Base-by-base conservation (phyloP, 2,113 vertebrate genomes). In the Mustela nigripes region DNA sequence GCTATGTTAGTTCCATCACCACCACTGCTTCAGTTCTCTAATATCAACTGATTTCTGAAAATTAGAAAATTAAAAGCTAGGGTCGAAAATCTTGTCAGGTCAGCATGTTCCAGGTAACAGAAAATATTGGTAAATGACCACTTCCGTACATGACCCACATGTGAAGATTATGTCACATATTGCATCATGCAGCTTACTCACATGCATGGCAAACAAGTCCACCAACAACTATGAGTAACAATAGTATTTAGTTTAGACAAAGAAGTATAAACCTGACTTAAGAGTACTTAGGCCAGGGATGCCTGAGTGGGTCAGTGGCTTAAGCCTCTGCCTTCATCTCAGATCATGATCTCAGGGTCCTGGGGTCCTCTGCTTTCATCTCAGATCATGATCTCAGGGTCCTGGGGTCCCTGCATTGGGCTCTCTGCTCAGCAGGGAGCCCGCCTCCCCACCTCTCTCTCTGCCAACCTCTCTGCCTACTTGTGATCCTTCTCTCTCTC, bases 191-290 rank as follows among this genome's bases (percentile, higher is more conserved):
- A 56, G 11, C 39, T 14, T 50, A 19, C 14, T 76, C 63, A 21
- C 15, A 42, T 0, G 0, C 19, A 28, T 26, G 11, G 33, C 31
- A 83, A 82, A 62, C 39, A 58, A 84, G 36, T 12, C 53, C 36
- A 80, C 50, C 15, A 36, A 6, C 4, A 73, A 33, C 22, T 74
- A 33, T n/a, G 62, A 97, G 50, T 39, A 31, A 36, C 19, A 42
- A 58, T 6, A 39, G 50, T 73, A 67, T 11, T 69, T 65, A 73
- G 14, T 39, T 95, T 91, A 45, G 39, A 95, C 45, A 96, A 90
- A 63, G 11, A 83, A 71, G 36, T 36, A n/a, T 69, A 94, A 60
- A 45, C 21, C 56, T 76, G 71, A 82, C n/a, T 71, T 48, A 65
- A 71, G 36, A 82, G 42, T 48, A 83, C n/a, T 62, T n/a, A 26